Conservation (phyloP, 2,888 invertebrate species). For the Eubasilissa splendida region DNA sequence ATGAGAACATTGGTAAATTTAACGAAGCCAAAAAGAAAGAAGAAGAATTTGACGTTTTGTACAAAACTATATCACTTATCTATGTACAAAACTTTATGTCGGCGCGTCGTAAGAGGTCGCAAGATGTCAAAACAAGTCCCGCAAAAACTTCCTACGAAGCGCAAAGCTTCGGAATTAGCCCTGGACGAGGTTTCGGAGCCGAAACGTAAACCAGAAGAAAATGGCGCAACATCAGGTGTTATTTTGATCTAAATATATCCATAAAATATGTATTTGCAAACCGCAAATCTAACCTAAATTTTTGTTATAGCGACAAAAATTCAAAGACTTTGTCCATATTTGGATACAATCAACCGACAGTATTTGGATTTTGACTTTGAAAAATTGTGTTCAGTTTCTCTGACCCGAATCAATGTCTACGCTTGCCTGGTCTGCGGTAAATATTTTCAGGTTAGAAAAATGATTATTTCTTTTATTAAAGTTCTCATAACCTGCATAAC, state of each 20-base stretch:
- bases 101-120: neutral
- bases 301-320: slow-evolving; percentile 60
- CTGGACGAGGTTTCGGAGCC: slow-evolving; percentile 18
- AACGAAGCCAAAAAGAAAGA: too few species aligned
- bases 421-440: slow-evolving; percentile 99
- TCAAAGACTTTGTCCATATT: slow-evolving; percentile 89
- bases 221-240: slow-evolving; percentile 12
- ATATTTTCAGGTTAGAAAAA: slow-evolving; percentile 81
- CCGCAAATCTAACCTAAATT: slow-evolving; percentile 27
- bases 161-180: slow-evolving; percentile 27
- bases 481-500: too few species aligned
- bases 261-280: neutral
- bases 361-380: slow-evolving; percentile 99
- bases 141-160: slow-evolving; percentile 31
- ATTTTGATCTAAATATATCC: neutral
- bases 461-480: too few species aligned
- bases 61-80: too few species aligned
- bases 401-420: slow-evolving; percentile 99
- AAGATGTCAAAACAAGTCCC: slow-evolving; percentile 38
- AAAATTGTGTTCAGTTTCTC: slow-evolving; percentile 97
- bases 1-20: too few species aligned
- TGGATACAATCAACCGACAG: slow-evolving; percentile 98
- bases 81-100: neutral
- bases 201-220: slow-evolving; percentile 38
- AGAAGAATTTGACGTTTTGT: neutral